These are phyloP conservation scores for Grus americana DNA, from an alignment of 2,113 vertebrate genomes.

Conservation along the genomic window DNA sequence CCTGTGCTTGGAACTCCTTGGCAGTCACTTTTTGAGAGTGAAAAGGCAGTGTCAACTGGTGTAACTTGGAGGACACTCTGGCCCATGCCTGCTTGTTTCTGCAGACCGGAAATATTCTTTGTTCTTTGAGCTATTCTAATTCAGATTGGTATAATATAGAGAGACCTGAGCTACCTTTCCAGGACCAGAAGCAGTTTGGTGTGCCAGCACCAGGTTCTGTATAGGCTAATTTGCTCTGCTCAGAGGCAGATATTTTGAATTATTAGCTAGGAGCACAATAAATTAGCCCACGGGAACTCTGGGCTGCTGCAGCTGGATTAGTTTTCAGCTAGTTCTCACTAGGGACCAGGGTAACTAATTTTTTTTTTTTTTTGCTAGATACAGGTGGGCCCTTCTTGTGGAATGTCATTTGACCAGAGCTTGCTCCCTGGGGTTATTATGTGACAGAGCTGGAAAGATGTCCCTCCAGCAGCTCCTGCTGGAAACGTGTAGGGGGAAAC, in stretches of 20 bases:
- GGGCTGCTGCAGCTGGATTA: not conserved
- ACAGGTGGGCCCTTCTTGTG: not conserved
- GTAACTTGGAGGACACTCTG: not conserved
- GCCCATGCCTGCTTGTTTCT: not conserved
- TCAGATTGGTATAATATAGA: not conserved
- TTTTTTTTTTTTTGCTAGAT: not conserved
- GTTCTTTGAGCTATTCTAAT: not conserved
- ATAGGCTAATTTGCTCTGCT: not conserved
- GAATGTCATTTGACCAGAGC: not conserved
- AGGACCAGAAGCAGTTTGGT: not conserved
- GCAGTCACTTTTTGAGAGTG: not conserved
- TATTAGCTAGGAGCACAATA: not conserved
- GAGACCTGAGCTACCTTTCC: not conserved
- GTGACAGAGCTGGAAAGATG: not conserved
- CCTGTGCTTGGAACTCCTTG: not conserved
- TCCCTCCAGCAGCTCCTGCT: not conserved
- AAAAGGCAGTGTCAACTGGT: not conserved
- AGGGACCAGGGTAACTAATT: not conserved
- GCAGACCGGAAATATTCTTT: not conserved
- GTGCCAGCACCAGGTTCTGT: not conserved
- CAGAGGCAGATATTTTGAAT: not conserved
- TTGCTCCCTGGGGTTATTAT: not conserved
- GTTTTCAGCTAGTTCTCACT: not conserved
- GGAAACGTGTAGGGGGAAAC: not conserved
- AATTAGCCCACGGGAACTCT: not conserved